Evolutionary conservation across 2,888 invertebrate species (phyloP).

Genomic region (Drosophila peninsularis): DNA sequence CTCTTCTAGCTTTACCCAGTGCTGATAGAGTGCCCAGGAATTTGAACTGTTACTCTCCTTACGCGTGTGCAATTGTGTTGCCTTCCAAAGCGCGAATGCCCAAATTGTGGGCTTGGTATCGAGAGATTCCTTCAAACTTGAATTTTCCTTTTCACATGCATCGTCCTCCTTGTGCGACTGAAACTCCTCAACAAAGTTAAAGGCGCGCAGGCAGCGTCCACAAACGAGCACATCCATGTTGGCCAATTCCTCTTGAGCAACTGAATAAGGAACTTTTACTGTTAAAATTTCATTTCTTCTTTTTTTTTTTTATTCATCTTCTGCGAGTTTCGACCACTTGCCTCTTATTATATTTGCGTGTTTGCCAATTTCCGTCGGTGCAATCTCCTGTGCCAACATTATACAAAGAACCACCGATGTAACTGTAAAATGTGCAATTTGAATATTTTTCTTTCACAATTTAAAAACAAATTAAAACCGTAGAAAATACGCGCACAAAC

Average conservation of each 20-base stretch:
- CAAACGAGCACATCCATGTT: constrained; percentile 92
- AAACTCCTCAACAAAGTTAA: constrained; percentile 92
- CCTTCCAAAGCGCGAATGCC: constrained; percentile 94
- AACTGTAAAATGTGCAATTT: constrained; percentile 38
- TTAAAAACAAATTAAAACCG: constrained; percentile 59
- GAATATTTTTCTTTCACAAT: constrained; percentile 37
- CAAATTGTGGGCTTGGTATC: constrained; percentile 93
- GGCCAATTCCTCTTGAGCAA: constrained; percentile 91
- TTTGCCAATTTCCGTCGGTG: constrained; percentile 88
- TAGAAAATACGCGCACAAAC: constrained; percentile 50
- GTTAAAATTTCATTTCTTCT: constrained; percentile 19
- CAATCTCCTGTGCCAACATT: constrained; percentile 85
- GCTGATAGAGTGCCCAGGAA: constrained; percentile 93
- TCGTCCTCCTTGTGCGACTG: constrained; percentile 88
- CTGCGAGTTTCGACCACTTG: constrained; percentile 70
- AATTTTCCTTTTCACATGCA: constrained; percentile 82
- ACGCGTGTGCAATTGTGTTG: constrained; percentile 85
- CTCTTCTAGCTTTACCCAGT: constrained; percentile 92
- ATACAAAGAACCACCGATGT: constrained; percentile 56
- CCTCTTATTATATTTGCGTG: constrained; percentile 88
- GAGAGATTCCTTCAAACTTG: constrained; percentile 87
- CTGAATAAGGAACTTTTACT: constrained; percentile 83
- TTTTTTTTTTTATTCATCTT: constrained; percentile 2
- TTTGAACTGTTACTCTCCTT: constrained; percentile 85
- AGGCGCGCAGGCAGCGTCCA: constrained; percentile 92